Conservation (phyloP, 2,797 vertebrate species). For the Coccyzus lansbergi region DNA sequence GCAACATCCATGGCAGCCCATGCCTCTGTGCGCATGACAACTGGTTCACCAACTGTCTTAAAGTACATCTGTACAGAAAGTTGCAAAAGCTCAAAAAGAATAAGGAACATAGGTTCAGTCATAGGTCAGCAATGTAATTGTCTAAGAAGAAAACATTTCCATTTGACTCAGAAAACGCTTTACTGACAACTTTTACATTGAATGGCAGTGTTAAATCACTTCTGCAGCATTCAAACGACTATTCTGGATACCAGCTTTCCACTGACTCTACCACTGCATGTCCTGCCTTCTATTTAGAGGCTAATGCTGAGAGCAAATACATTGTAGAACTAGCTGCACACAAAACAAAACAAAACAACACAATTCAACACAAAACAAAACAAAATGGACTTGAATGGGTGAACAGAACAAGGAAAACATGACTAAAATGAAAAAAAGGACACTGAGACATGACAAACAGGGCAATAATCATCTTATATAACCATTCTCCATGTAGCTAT, state of each 20-base stretch:
- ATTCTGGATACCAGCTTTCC: neutral
- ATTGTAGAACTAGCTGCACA: neutral
- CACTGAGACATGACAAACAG: neutral
- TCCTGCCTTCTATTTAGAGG: neutral
- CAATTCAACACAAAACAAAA: no score
- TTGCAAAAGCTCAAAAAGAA: neutral
- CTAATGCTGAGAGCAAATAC: neutral
- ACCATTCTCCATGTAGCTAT: neutral
- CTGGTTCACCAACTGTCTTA: neutral
- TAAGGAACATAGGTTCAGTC: neutral
- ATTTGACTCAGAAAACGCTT: neutral
- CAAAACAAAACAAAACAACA: neutral
- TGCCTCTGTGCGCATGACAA: neutral
- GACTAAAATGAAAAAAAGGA: neutral
- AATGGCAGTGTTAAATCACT: neutral
- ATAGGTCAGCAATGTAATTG: neutral
- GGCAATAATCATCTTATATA: neutral
- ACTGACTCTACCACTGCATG: neutral
- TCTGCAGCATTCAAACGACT: neutral
- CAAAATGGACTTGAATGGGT: neutral
- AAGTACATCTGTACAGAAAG: neutral
- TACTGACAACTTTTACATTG: neutral
- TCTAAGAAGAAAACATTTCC: neutral
- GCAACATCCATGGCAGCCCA: rapidly evolving
- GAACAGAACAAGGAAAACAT: neutral